phyloP scores from a whole-genome alignment of 2,797 vertebrate genomes.

The Eulemur coronatus region DNA sequence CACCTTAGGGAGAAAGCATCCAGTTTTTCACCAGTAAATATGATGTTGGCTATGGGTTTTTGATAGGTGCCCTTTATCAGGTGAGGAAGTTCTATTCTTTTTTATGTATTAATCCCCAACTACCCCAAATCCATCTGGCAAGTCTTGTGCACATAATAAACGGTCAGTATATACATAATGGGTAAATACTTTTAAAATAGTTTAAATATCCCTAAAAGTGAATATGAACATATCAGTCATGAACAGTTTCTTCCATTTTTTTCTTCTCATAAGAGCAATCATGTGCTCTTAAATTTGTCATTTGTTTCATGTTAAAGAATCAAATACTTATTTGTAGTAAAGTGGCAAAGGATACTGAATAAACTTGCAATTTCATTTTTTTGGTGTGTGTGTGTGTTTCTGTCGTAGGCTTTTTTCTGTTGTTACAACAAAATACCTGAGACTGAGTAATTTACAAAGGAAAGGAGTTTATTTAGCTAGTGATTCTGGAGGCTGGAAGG shows the following conservation, averaged over 20 bases:
- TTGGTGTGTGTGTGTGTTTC: not conserved
- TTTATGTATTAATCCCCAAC: not conserved
- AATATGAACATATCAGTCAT: not conserved
- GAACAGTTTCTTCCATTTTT: constrained; percentile 14
- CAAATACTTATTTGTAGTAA: constrained; percentile 13
- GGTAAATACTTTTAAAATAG: constrained; percentile 15
- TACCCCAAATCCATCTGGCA: not conserved
- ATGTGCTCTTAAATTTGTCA: not conserved
- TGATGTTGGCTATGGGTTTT: not conserved
- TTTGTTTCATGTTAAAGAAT: constrained; percentile 43
- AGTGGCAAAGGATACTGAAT: not conserved
- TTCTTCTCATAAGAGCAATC: constrained; percentile 7
- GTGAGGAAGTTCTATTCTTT: not conserved
- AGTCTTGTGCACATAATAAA: not conserved
- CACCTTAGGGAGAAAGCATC: not conserved
- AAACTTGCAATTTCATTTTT: not conserved
- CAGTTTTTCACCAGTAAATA: not conserved
- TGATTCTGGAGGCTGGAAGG: not conserved
- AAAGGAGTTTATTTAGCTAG: not conserved
- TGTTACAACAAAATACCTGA: not conserved
- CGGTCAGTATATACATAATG: not conserved
- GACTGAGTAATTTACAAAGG: not conserved
- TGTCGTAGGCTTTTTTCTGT: not conserved
- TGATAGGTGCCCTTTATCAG: not conserved
- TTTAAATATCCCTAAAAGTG: not conserved